Base-by-base conservation (phyloP, 2,797 vertebrate species). In the Rallus crepitans region DNA sequence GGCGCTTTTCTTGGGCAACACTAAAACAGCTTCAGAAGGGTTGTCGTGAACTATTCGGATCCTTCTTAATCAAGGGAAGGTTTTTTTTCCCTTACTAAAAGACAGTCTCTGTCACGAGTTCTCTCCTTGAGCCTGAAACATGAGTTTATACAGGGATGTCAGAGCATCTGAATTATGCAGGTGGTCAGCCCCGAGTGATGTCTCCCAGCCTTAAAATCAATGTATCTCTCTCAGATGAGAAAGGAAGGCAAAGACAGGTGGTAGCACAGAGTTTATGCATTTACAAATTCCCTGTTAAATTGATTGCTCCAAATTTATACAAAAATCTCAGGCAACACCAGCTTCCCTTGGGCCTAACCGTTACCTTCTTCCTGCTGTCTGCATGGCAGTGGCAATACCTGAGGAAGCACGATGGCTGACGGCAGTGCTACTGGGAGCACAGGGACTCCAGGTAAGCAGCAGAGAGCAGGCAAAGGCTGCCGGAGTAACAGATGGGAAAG, bases 121-220 rank as follows among this genome's bases (percentile, higher is more conserved):
- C 39, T 75, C 10, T 68, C 71, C 81, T 79, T 82, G 42, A 84
- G 60, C 55, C 60, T 60, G 83, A 92, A 90, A 87, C 23, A 33
- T 15, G 35, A 45, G 28, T 76, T 72, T 70, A 33, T 48, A 53
- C 7, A 87, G 31, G 35, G 25, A 56, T 89, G 73, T 60, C 72
- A 86, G 55, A 94, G 27, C 24, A 69, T 79, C 66, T 95, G 78
- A 92, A 73, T 95, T 77, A 76, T 66, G 70, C 69, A 90, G 37
- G 8, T 63, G 77, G 25, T 63, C 83, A 89, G 73, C 12, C 33
- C 63, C 73, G 35, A 82, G 30, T 47, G 65, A 61, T 86, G 86
- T 53, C 60, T 92, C 66, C 66, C 15, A 57, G 63, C 25, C 73
- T 96, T 93, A 90, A 94, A 91, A 92, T 61, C 59, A 87, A 40